Conservation (phyloP, 2,113 vertebrate species). For the Ammodytes marinus region DNA sequence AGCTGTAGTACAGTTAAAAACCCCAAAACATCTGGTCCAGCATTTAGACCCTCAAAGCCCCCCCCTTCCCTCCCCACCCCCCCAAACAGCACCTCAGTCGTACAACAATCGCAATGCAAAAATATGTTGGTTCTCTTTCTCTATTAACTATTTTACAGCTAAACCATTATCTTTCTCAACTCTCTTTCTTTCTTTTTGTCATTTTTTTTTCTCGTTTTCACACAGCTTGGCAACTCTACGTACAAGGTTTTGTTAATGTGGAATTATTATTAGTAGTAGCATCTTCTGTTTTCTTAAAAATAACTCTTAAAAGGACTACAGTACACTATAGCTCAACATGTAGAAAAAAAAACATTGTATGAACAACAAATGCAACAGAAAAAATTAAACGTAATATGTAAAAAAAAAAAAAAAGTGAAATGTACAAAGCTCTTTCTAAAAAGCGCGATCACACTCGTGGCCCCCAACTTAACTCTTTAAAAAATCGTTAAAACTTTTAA, state of each 20-base stretch:
- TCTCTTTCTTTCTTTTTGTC: conserved; percentile 39
- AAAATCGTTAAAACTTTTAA: conserved; percentile 34
- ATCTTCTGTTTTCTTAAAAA: conserved; percentile 56
- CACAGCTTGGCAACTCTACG: conserved; percentile 76
- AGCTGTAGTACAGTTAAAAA: conserved; percentile 57
- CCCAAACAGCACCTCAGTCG: conserved; percentile 61
- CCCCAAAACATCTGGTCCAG: conserved; percentile 54
- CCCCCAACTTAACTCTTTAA: background rate
- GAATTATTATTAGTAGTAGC: conserved; percentile 78
- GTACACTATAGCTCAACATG: conserved; percentile 57
- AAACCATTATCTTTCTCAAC: conserved; percentile 26
- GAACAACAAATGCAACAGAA: conserved; percentile 23
- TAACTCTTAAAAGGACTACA: conserved; percentile 63
- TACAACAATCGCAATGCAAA: conserved; percentile 78
- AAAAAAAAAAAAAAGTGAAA: conserved; percentile 15
- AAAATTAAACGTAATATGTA: conserved; percentile 7
- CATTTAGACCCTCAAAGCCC: conserved; percentile 29
- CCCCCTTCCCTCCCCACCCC: conserved; percentile 9
- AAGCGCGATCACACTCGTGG: conserved; percentile 16
- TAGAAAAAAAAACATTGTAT: conserved; percentile 43
- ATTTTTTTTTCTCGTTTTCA: conserved; percentile 37
- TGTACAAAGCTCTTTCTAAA: conserved; percentile 53
- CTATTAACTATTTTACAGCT: conserved; percentile 79
- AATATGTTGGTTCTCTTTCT: conserved; percentile 79
- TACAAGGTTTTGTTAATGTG: conserved; percentile 65